phyloP scores from a whole-genome alignment of 2,113 vertebrate genomes.

The Syngnathoides biaculeatus region DNA sequence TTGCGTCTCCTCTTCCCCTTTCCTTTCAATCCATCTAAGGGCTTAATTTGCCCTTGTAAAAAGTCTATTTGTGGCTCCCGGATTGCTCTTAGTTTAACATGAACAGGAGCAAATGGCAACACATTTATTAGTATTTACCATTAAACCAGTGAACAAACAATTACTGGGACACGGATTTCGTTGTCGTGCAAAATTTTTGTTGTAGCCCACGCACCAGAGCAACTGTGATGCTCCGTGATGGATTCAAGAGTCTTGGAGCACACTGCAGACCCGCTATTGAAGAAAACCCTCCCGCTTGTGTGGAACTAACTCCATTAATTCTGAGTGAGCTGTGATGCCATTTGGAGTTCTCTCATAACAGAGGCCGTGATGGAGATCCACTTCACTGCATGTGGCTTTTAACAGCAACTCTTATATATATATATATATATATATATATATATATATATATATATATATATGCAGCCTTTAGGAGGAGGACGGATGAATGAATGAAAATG shows the following conservation, averaged over 20 bases:
- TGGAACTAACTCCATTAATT: slow-evolving; percentile 26
- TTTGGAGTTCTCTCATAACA: slow-evolving; percentile 37
- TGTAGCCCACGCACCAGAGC: not conserved
- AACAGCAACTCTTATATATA: slow-evolving; percentile 46
- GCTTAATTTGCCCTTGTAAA: not conserved
- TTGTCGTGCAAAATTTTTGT: not conserved
- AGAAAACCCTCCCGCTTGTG: slow-evolving; percentile 18
- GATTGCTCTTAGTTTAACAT: not conserved
- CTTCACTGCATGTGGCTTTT: slow-evolving; percentile 47
- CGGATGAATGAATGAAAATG: slow-evolving; percentile 24
- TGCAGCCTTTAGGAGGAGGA: slow-evolving; percentile 28
- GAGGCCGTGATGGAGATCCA: slow-evolving; percentile 28
- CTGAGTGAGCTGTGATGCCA: slow-evolving; percentile 23
- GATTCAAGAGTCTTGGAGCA: not conserved
- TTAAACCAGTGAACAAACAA: not conserved
- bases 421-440: no score
- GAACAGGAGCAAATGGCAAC: not conserved
- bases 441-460: no score
- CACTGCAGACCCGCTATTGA: not conserved
- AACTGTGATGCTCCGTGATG: not conserved
- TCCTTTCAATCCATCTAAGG: not conserved
- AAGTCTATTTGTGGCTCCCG: not conserved
- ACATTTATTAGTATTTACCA: not conserved
- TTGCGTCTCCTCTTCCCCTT: not conserved
- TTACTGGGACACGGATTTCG: not conserved